phyloP scores from a whole-genome alignment of 2,888 invertebrate species.

The Eurytoma californica region DNA sequence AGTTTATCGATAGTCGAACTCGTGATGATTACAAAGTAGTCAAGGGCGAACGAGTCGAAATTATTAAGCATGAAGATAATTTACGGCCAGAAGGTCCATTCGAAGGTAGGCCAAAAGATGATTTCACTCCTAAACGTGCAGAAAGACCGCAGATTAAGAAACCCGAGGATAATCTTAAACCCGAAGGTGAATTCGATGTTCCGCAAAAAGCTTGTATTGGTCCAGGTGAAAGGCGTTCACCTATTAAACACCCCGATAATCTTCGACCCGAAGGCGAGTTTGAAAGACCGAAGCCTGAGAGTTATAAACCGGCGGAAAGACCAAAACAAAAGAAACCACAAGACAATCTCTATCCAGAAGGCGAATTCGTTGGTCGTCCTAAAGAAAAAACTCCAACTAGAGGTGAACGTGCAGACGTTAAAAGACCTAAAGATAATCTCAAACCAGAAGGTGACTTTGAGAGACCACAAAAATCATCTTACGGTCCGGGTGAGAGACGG shows the following conservation, averaged over 20 bases:
- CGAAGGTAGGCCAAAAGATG: conserved; percentile 72
- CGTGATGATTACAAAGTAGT: conserved; percentile 76
- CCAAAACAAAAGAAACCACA: conserved; percentile 70
- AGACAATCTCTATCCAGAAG: conserved; percentile 77
- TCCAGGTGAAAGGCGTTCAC: conserved; percentile 76
- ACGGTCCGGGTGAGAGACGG: conserved; percentile 73
- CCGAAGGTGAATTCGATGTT: conserved; percentile 66
- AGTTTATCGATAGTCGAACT: conserved; percentile 77
- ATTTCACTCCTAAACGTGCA: conserved; percentile 71
- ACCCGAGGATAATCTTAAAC: conserved; percentile 70
- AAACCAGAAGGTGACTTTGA: conserved; percentile 76
- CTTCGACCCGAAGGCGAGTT: conserved; percentile 76
- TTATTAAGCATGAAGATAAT: conserved; percentile 77
- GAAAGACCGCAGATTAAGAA: conserved; percentile 70
- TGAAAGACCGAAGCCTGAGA: conserved; percentile 62
- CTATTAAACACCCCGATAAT: conserved; percentile 76
- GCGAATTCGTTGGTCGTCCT: conserved; percentile 75
- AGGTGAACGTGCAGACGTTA: conserved; percentile 69
- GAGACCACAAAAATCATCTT: conserved; percentile 51
- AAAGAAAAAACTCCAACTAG: conserved; percentile 69
- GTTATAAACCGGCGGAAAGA: conserved; percentile 66
- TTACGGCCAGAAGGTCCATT: conserved; percentile 58
- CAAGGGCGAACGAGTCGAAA: conserved; percentile 75
- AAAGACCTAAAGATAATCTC: conserved; percentile 70
- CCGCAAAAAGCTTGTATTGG: conserved; percentile 74